Base-by-base conservation (phyloP, 2,888 invertebrate species). In the Tethea ocularis region DNA sequence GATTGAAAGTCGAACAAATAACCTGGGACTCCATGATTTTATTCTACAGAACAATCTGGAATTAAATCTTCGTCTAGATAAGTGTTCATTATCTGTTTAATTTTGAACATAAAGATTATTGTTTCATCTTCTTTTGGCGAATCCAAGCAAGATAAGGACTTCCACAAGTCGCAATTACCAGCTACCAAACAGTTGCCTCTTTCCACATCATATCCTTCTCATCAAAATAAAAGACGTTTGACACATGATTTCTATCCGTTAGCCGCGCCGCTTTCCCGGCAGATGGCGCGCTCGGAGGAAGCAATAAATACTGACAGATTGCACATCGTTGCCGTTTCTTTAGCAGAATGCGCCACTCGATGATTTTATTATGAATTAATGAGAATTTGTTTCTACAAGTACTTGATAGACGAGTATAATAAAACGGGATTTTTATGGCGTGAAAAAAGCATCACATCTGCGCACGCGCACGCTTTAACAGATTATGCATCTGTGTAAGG, bases 281-380 rank as follows among this genome's bases (percentile, higher is more conserved):
- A 46, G 56, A 20, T n/a, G 41, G 56, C 56, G 56, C 56, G 56
- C 41, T 24, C 29, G 46, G 24, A 23, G 38, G 38, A 33, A 54
- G 24, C 7, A 54, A 51, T 46, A 13, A 20, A 56, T 61, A 56
- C 54, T 61, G 41, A 46, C 38, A 57, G 68, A 62, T 68, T 24
- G 41, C 57, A n/a, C 38, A 38, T 38, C 38, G 56, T 61, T 59
- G 8, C 13, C 26, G 57, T 36, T 7, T 51, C 59, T 57, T 23
- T 58, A 64, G 61, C 59, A 52, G 36, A 63, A 62, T 65, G 57
- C n/a, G 13, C n/a, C n/a, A 38, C n/a, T 38, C 38, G 38, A 46
- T 2, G 20, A 20, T 46, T 2, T 46, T 46, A 20, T 17, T 46
- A 46, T 46, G 20, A 20, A 46, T 46, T 46, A 46, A 46, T 46